Base-by-base conservation (phyloP, 2,797 vertebrate species). In the Oceanodroma leucorhoa region DNA sequence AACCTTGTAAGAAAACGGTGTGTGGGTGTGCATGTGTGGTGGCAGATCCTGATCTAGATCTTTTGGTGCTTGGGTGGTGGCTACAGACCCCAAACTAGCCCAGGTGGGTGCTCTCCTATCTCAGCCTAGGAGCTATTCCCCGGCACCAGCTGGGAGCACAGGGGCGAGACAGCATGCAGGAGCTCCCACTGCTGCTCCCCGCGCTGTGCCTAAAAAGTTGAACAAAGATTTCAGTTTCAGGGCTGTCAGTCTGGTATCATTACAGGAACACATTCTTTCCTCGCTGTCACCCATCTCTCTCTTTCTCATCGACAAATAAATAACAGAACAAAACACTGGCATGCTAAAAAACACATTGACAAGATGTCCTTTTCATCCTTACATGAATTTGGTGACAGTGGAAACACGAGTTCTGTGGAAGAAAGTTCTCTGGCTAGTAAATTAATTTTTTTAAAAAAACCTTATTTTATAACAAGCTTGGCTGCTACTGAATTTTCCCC, bases 301-400 rank as follows among this genome's bases (percentile, higher is more conserved):
- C 62, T 78, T 61, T 65, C 65, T 81, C 48, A 62, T 1, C 73
- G 66, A 85, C 38, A 90, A 93, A 93, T 65, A 94, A 91, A 71
- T 67, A 93, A 89, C 34, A 64, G 64, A 95, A 80, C 45, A 94
- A 94, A 95, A 87, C n/a, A 71, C 22, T 92, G 58, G 7, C 27
- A 41, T n/a, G 5, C 36, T 64, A 71, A 86, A 55, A 65, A 64
- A 20, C 3, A 3, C 53, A 38, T 15, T 88, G 82, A 76, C 72
- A 92, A 87, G 69, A 4, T 45, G 80, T 54, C 29, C 2, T 75
- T 90, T 58, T 88, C 64, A 58, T 83, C 72, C 38, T 61, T 81
- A 73, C 20, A 45, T 57, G 40, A 84, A 77, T 60, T 76, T 64
- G 70, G 51, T 69, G 32, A 45, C 18, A 65, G 62, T 36, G n/a